Percentiles rank a stretch among this genome's conserved stretches.
Evolutionary conservation across 2,113 vertebrate species (phyloP).

Genomic region (Corydoras sp.): DNA sequence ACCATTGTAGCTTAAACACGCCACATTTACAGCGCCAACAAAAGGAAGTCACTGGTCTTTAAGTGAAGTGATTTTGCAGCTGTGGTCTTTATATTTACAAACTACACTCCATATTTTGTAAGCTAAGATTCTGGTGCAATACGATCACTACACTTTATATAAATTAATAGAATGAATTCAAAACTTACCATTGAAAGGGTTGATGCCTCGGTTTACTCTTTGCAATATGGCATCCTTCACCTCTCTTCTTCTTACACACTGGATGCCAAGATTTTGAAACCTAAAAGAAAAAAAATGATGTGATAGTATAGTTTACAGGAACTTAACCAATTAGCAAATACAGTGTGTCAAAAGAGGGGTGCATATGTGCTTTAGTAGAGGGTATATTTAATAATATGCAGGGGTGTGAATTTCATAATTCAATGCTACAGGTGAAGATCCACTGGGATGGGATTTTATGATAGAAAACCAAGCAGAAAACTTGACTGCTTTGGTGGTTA

Average conservation of each 20-base stretch:
- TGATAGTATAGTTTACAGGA: no score
- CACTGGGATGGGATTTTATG: background rate
- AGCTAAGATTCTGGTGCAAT: no score
- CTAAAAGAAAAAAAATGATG: slow-evolving; percentile 52
- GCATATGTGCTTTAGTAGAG: no score
- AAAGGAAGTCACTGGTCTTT: background rate
- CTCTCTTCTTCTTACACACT: slow-evolving; percentile 93
- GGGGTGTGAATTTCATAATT: no score
- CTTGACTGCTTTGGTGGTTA: background rate
- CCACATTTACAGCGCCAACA: background rate
- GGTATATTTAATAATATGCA: no score
- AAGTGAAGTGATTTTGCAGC: background rate
- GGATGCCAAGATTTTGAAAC: slow-evolving; percentile 92
- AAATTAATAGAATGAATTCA: background rate
- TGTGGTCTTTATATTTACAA: no score
- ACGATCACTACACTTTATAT: background rate
- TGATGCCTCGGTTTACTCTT: slow-evolving; percentile 81
- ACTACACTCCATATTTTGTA: no score
- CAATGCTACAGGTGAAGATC: background rate
- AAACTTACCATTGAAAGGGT: slow-evolving; percentile 87
- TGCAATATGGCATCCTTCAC: slow-evolving; percentile 86
- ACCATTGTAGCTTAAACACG: slow-evolving; percentile 14
- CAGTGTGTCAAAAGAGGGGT: no score
- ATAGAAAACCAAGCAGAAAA: background rate
- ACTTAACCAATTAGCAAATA: no score